Conservation (phyloP, 2,113 vertebrate genomes). For the Amphiprion percula region DNA sequence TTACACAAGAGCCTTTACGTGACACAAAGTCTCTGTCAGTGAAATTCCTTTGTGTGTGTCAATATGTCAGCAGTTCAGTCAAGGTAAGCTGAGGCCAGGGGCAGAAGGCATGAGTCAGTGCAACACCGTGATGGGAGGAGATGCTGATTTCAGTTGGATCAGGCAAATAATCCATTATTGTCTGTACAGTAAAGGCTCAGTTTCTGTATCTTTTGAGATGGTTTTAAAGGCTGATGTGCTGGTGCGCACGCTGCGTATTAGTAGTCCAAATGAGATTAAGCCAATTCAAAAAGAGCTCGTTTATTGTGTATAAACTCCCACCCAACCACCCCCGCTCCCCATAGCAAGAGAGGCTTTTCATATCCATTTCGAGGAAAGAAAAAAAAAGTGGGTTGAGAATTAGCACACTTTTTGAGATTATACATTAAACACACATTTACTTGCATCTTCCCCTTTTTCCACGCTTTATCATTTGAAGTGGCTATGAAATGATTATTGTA, state of each 20-base stretch:
- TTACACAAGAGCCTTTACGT: slow-evolving; percentile 6
- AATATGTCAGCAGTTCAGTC: slow-evolving; percentile 27
- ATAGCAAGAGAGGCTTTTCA: slow-evolving; percentile 46
- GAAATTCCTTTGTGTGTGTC: slow-evolving; percentile 20
- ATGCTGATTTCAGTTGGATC: slow-evolving; percentile 29
- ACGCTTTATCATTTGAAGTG: slow-evolving; percentile 11
- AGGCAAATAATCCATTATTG: slow-evolving; percentile 22
- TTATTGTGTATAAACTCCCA: slow-evolving; percentile 65
- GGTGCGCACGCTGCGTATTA: slow-evolving; percentile 34
- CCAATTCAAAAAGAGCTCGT: slow-evolving; percentile 58
- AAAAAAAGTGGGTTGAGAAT: slow-evolving; percentile 27
- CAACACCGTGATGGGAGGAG: background rate
- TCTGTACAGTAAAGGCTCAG: slow-evolving; percentile 16
- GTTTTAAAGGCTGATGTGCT: slow-evolving; percentile 37
- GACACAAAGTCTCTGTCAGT: slow-evolving; percentile 13
- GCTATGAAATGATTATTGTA: background rate
- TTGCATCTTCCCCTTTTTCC: background rate
- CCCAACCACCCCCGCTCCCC: slow-evolving; percentile 22
- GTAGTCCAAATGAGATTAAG: slow-evolving; percentile 72
- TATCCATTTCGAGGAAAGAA: slow-evolving; percentile 38
- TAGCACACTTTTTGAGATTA: slow-evolving; percentile 21
- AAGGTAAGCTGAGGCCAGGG: slow-evolving; percentile 33
- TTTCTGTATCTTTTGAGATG: slow-evolving; percentile 35
- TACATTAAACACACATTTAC: slow-evolving; percentile 18
- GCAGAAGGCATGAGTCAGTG: slow-evolving; percentile 17